These are phyloP conservation scores for Tetramorium bicarinatum DNA, from an alignment of 2,888 invertebrate species.

Conservation along the genomic window DNA sequence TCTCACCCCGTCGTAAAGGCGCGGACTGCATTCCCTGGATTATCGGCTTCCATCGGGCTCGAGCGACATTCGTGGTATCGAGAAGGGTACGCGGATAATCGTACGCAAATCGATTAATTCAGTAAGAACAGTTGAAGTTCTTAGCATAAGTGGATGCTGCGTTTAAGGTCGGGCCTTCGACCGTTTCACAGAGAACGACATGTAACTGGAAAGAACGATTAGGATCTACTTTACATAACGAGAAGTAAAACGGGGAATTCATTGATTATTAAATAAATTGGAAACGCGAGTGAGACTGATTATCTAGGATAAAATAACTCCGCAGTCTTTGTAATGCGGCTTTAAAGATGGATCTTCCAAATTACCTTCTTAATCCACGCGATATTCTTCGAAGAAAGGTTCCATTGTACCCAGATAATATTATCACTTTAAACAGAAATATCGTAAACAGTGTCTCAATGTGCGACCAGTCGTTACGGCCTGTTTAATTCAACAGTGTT, in stretches of 20 bases:
- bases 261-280: background rate
- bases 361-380: background rate
- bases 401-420: background rate
- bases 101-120: slow-evolving; percentile 25
- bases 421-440: background rate
- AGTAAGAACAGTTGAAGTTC: slow-evolving; percentile 3
- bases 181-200: background rate
- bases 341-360: background rate
- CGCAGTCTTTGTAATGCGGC: background rate
- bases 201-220: slow-evolving; percentile 8
- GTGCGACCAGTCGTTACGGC: background rate
- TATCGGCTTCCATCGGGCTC: slow-evolving; percentile 3
- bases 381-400: background rate
- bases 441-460: background rate
- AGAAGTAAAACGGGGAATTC: background rate
- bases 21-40: slow-evolving; percentile 36
- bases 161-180: background rate
- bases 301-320: background rate
- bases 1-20: slow-evolving; percentile 32
- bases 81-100: background rate
- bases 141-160: slow-evolving; percentile 9
- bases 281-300: background rate
- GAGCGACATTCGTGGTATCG: slow-evolving; percentile 11
- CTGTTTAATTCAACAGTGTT: background rate
- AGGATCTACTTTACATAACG: background rate